Conservation (phyloP, 2,888 invertebrate genomes). For the Drosophila peninsularis region DNA sequence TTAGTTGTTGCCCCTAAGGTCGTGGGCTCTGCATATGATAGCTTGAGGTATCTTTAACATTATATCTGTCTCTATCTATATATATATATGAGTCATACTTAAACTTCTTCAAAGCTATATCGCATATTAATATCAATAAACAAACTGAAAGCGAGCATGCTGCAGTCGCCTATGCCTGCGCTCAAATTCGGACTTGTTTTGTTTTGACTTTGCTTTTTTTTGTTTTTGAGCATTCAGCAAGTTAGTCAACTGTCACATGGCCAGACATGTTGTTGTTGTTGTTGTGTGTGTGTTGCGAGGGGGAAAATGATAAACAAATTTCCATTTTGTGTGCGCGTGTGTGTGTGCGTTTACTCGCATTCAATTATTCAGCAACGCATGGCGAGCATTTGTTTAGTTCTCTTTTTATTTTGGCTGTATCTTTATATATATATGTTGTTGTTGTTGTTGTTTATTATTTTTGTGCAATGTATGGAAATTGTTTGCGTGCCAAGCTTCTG, state of each 20-base stretch:
- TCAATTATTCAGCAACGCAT: slow-evolving; percentile 63
- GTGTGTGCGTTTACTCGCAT: slow-evolving; percentile 40
- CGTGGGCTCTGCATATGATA: neutral
- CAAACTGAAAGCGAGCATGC: neutral
- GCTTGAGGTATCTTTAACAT: no score
- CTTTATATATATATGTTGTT: slow-evolving; percentile 23
- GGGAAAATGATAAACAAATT: slow-evolving; percentile 71
- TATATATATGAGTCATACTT: no score
- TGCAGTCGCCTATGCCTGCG: neutral
- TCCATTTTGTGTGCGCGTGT: slow-evolving; percentile 37
- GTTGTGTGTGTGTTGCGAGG: slow-evolving; percentile 25
- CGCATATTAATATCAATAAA: neutral
- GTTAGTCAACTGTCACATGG: slow-evolving; percentile 79
- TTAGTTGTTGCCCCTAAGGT: neutral
- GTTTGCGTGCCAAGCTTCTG: slow-evolving; percentile 66
- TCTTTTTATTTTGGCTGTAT: slow-evolving; percentile 3
- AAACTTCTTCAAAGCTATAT: neutral
- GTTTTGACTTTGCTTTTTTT: slow-evolving; percentile 26
- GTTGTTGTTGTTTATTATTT: slow-evolving; percentile 66
- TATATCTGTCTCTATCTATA: no score
- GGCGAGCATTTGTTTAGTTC: slow-evolving; percentile 68
- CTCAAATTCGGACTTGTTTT: slow-evolving; percentile 3
- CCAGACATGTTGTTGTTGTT: slow-evolving; percentile 27
- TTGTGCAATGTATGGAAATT: slow-evolving; percentile 79
- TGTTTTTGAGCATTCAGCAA: slow-evolving; percentile 53